Evolutionary conservation across 2,797 vertebrate species (phyloP).

Genomic region (Anisognathus igniventris): DNA sequence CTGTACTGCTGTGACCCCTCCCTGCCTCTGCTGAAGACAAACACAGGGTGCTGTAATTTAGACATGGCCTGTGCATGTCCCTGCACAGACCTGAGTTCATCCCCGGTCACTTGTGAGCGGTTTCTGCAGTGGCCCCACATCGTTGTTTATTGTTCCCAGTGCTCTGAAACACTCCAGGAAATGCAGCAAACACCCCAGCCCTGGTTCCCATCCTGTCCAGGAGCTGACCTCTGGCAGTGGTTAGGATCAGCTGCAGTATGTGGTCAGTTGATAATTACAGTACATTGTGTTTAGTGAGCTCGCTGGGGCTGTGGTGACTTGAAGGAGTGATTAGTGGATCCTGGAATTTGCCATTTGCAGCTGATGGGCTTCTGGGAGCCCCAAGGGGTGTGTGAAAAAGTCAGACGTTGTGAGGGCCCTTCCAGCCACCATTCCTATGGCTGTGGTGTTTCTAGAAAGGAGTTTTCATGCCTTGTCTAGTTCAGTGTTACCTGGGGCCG

Average conservation of each 20-base stretch:
- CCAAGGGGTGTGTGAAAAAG: background rate
- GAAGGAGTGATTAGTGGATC: background rate
- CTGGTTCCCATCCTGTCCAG: background rate
- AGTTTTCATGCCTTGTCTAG: background rate
- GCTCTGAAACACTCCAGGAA: background rate
- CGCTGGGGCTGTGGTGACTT: background rate
- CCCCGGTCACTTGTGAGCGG: accelerated
- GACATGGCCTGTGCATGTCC: accelerated
- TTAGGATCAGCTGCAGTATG: background rate
- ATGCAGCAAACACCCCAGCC: background rate
- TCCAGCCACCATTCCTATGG: background rate
- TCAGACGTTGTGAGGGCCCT: background rate
- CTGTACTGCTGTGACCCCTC: background rate
- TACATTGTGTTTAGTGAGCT: background rate
- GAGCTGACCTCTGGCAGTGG: background rate
- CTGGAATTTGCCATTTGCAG: background rate
- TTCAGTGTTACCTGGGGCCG: background rate
- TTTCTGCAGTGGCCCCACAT: accelerated
- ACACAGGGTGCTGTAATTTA: accelerated
- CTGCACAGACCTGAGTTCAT: background rate
- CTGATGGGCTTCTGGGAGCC: background rate
- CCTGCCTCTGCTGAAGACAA: background rate
- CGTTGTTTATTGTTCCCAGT: background rate
- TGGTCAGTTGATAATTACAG: background rate
- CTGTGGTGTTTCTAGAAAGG: background rate